Evolutionary conservation across 2,888 invertebrate genomes (phyloP), one percentile per base, ranked within the genome.

Genomic region (Hirtodrosophila histrioides): DNA sequence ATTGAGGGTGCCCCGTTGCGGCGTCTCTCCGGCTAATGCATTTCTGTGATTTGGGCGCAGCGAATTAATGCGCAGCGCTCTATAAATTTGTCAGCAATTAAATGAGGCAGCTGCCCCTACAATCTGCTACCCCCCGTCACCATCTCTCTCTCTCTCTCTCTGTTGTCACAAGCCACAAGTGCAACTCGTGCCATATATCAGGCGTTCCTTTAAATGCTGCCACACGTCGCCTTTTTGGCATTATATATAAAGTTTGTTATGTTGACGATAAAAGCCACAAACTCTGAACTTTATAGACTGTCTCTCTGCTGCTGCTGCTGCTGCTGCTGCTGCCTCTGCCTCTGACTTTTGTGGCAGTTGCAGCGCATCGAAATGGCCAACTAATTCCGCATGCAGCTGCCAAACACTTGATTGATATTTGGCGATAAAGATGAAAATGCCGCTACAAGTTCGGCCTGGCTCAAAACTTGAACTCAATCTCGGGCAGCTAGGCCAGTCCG

Each of bases 21-120:
- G 71, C 70, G 31, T 31, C 51, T 53, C 46, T 46, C 50, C 39
- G 64, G 53, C 80, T 86, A 88, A 86, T 88, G 88, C 86, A 84
- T 76, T 74, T 79, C 80, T 79, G 89, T 89, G 89, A 90, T 89
- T 89, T 83, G 88, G 82, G 86, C 86, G 84, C 82, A 86, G 73
- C 81, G 69, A 89, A 88, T 89, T 89, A 84, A 88, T 88, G 89
- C 77, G 86, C 79, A 82, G 66, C 86, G 89, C 86, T 88, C 89
- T 89, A 89, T 89, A 89, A 89, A 89, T 89, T 88, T 88, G 89
- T 88, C 88, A 85, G 89, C 88, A 88, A 89, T 88, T 89, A 88
- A 85, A 85, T 70, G 78, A 86, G 70, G 78, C 74, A 74, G 62
- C 58, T 62, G 71, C 55, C 56, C 57, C 27, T 41, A 46, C 35